Evolutionary conservation across 1,140 invertebrate species (phyloP), one percentile per base, ranked within the genome.

Genomic region (Caenorhabditis inopinata): DNA sequence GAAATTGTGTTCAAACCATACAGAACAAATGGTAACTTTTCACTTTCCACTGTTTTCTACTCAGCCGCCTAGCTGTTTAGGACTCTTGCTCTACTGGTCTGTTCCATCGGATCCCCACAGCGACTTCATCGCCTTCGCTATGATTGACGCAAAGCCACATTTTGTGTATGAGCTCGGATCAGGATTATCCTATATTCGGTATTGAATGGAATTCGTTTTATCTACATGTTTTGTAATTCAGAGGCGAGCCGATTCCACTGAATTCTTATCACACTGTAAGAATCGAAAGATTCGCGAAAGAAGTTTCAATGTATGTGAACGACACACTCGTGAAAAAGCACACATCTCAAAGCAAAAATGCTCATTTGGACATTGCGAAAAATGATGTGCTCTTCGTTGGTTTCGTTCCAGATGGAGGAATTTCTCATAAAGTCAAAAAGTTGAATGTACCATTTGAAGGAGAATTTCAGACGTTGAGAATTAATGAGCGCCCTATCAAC

Each of bases 81-180:
- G 76, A 23, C 18, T 51, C 21, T 21, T 58, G 16, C 25, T 51
- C 51, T 78, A 47, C 25, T 49, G 76, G 76, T 35, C 58, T 29
- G 58, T 68, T 21, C 58, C 58, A 9, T 68, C 58, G 6, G 58
- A 68, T 68, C 58, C 58, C 3, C 58, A 68, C 25, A 68, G 32
- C n/a, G 79, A 80, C 38, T 80, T 80, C 73, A 42, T 80, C 18
- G 79, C 79, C 2, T 49, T 80, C 12, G 42, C 47, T 21, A 47
- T 80, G 46, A 73, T 80, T 21, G 79, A 73, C 18, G 35, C 27
- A n/a, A 73, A 80, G 38, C 79, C 79, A n/a, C 38, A 58, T 35
- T 80, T 80, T 73, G 75, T 80, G 25, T 80, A 73, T 73, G 73
- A 80, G 46, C 79, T 80, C 11, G 79, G 79, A 51, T 80, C 79